Evolutionary conservation across 2,113 vertebrate species (phyloP), one percentile per base, ranked within the genome.

Genomic region (Sapayoa aenigma): DNA sequence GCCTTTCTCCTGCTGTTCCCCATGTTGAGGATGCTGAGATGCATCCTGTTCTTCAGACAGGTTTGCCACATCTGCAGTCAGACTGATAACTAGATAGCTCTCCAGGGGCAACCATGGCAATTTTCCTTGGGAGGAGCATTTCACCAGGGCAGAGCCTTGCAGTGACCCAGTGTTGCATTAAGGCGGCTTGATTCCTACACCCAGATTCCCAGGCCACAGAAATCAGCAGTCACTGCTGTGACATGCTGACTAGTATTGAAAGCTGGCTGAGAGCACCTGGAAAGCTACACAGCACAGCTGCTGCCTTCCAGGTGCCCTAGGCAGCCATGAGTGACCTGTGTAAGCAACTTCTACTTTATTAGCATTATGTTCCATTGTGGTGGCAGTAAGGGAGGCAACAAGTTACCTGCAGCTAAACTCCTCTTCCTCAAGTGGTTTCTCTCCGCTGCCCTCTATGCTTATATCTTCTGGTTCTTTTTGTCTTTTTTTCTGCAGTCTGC

Each of bases 401-500:
- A 68, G 91, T 98, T 99, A 18, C 98, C 98, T 0, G 68, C 37
- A 66, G 97, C 97, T 66, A 99, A 98, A 91, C 90, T 97, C 17
- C 87, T 98, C 50, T 97, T 99, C 56, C 97, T 99, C 82, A 98
- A 97, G 80, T 92, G 98, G 67, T 92, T 99, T 27, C 86, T 98
- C 62, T 98, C 96, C 3, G 27, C 88, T 99, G 78, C 97, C 99
- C 10, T 92, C 23, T n/a, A 60, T 37, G 23, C 2, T 10, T 37
- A 60, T 37, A n/a, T 60, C 35, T 24, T 60, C 30, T 49, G 31
- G 21, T 55, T 21, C 21, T 56, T 77, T 62, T 41, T 25, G 5
- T 62, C 21, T 47, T 76, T 41, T 13, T 55, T 83, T 55, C 65
- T 56, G 31, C 42, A 23, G 31, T 46, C 41, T 49, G 31, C 41